Base-by-base conservation (phyloP, 2,113 vertebrate genomes). In the Petromus typicus region DNA sequence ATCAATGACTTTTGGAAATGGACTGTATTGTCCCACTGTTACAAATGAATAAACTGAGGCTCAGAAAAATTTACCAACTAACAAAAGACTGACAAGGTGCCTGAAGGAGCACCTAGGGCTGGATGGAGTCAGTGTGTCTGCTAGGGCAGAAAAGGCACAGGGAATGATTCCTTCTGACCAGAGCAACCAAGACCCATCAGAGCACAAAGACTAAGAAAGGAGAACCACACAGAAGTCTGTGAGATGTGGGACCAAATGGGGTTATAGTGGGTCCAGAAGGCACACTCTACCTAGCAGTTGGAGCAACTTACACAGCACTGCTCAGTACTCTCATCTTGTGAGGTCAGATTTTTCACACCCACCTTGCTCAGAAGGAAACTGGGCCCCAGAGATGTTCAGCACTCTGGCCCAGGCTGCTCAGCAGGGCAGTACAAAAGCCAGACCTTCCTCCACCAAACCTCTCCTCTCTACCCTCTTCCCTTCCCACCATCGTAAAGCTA, bases 251-350 rank as follows among this genome's bases (percentile, higher is more conserved):
- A 11, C 71, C 75, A 56, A 13, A 32, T 9, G 40, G 34, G 4
- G 25, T 54, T 79, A 59, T 10, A 0, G 2, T 11, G 7, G 37
- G 22, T 67, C 48, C 64, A 34, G 56, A 76, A 45, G 13, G 23
- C 2, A 0, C 1, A 0, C 2, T 43, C 0, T 40, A 25, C 69
- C 43, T 1, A 57, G 76, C n/a, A n/a, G 30, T 27, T 6, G 23
- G 30, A 27, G 1, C 7, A 8, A 22, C 22, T 73, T 7, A 23
- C 34, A 3, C 7, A 64, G 2, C 10, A 6, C 27, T 40, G 5
- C 51, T 56, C 78, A 2, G n/a, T 12, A 3, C 82, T 12, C 0
- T 25, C 45, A 59, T 2, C 25, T 54, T n/a, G 7, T 23, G 20
- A 66, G 13, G 37, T 59, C 30, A 22, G 17, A 76, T 63, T 40